Base-by-base conservation (phyloP, 2,113 vertebrate species). In the Amphilophus citrinellus region DNA sequence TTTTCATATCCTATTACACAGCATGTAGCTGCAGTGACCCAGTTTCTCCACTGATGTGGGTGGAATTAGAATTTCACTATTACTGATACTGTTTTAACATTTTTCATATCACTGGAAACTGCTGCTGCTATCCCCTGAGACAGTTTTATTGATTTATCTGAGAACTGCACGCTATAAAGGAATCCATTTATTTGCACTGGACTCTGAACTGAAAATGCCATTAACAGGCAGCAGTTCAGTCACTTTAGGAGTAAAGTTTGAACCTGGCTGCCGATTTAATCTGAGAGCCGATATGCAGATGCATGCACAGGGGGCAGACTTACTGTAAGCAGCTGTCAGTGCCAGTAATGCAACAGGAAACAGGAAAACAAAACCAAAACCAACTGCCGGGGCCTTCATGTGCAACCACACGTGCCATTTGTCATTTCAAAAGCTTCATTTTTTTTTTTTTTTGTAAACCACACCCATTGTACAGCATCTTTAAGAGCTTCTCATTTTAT, bases 261-360 rank as follows among this genome's bases (percentile, higher is more conserved):
- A 61, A 78, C 24, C 39, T 10, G 44, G 44, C 30, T 44, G 18
- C 53, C 18, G 9, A 57, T 37, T 44, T 27, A 76, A 39, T 6
- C 53, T 4, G 8, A 22, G 15, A 57, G 39, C 24, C 17, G n/a
- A 39, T 17, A 3, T 35, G 24, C 56, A 37, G 5, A 14, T 50
- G 44, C 7, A 57, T 7, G 9, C 6, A 3, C 1, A 2, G 6
- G 10, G 17, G 13, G 22, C 8, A 57, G 37, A 50, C 10, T 83
- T 61, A 17, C 76, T 75, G 57, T 42, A 47, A 86, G 18, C 57
- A 18, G 6, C 78, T 42, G 32, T 5, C 0, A 32, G 56, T 84
- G 62, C 30, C 62, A 47, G 80, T 89, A 79, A 82, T 14, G n/a
- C 22, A 63, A 81, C 71, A 87, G 82, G 87, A 90, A 73, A 84